Evolutionary conservation across 2,888 invertebrate species (phyloP), one percentile per base, ranked within the genome.

Genomic region (Drosophila longiperda): DNA sequence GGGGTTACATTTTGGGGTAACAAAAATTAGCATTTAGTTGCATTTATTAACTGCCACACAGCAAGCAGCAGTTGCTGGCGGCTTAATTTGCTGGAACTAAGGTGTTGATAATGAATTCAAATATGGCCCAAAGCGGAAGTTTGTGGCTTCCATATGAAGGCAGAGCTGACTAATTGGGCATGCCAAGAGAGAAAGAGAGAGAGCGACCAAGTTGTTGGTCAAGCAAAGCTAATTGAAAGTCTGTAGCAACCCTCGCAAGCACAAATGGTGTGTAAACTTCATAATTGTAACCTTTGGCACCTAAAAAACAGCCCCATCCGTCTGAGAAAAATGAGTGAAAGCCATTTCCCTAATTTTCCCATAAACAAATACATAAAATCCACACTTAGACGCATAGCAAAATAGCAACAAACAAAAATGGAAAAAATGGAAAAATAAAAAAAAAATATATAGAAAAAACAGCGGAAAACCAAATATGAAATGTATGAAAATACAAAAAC

Each of bases 311-410:
- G 34, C 48, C 32, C 33, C 17, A 71, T 63, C 42, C 65, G 32
- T 20, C 33, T n/a, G 38, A 48, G 73, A 83, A 83, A 78, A 88
- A 79, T 73, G 87, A 83, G 89, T 82, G 75, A 86, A 77, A 88
- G 89, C 87, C 83, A 87, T 85, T 91, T 87, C 76, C 91, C 82
- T 91, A 91, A 90, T 91, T 91, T 91, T 87, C 86, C 89, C 91
- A 91, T 91, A 91, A 91, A 91, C 90, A 90, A 86, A 84, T 77
- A 84, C 90, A 90, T 91, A 91, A 91, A 91, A 91, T 91, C 90
- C 91, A 91, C 91, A 91, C 91, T 91, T 91, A 76, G 83, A 87
- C 74, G 75, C 72, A 66, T 32, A 72, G 73, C 81, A 62, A 73
- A 82, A 82, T 58, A 68, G 34, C 49, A 49, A 33, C 29, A 38